Percentiles rank a stretch among this genome's conserved stretches.
These are phyloP conservation scores for Martes martes DNA, from an alignment of 2,113 vertebrate genomes.

Conservation along the genomic window DNA sequence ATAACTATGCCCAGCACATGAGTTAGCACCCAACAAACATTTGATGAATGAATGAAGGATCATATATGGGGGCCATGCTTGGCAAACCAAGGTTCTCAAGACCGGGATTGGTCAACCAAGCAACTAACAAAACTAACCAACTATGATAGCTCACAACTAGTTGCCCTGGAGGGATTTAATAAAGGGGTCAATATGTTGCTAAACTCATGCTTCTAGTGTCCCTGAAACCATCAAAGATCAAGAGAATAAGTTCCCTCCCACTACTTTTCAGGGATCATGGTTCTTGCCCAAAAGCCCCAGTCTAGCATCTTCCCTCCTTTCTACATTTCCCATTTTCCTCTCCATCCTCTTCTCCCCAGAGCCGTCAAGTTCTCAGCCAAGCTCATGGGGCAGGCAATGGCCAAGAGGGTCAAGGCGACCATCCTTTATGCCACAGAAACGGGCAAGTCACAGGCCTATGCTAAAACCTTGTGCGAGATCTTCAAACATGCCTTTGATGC, in stretches of 20 bases:
- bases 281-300: neutral
- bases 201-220: neutral
- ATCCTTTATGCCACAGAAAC: slow-evolving; percentile 98
- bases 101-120: neutral
- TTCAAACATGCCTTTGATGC: slow-evolving; percentile 99
- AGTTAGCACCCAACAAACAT: neutral
- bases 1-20: neutral
- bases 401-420: slow-evolving; percentile 97
- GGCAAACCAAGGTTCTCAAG: neutral
- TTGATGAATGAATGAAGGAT: neutral
- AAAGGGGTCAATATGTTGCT: neutral
- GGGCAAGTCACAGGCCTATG: slow-evolving; percentile 96
- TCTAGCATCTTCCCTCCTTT: neutral
- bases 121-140: neutral
- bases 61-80: neutral
- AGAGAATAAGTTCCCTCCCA: neutral
- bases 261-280: neutral
- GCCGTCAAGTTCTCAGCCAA: slow-evolving; percentile 99
- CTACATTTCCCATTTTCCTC: neutral
- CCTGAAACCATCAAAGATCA: neutral
- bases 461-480: slow-evolving; percentile 98
- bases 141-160: neutral
- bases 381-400: slow-evolving; percentile 99
- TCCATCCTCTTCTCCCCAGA: slow-evolving; percentile 78
- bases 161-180: neutral